Conservation (phyloP, 2,113 vertebrate species). For the Hippocampus barbouri region DNA sequence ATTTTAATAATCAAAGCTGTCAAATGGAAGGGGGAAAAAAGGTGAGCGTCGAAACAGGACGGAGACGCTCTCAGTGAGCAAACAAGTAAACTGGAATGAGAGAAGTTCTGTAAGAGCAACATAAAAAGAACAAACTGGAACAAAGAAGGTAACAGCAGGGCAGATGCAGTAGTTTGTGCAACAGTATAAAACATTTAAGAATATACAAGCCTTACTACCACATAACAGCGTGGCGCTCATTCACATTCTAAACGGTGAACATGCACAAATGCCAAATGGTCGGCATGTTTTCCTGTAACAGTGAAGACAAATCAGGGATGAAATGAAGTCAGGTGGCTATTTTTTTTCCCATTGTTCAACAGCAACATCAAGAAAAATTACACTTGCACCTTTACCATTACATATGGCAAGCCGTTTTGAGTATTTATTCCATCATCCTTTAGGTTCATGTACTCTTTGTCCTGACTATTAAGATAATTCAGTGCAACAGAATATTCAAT, state of each 20-base stretch:
- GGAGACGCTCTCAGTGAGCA: conserved; percentile 29
- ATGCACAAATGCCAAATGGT: not conserved
- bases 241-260: not conserved
- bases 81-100: conserved; percentile 41
- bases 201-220: conserved; percentile 49
- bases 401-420: not conserved
- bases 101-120: conserved; percentile 12
- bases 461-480: no score
- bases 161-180: conserved; percentile 42
- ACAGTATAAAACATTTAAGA: conserved; percentile 58
- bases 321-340: not conserved
- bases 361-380: not conserved
- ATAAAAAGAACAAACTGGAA: conserved; percentile 18
- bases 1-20: conserved; percentile 61
- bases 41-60: conserved; percentile 21
- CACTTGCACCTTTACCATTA: not conserved
- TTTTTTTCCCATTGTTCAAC: not conserved
- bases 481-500: no score
- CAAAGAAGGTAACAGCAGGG: conserved; percentile 35
- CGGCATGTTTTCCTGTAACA: conserved; percentile 5
- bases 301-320: conserved; percentile 7
- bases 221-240: conserved; percentile 30
- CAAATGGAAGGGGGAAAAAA: conserved; percentile 22
- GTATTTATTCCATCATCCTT: not conserved
- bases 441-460: no score